phyloP scores from a whole-genome alignment of 2,888 invertebrate species.

The Chaetogeoica ovagalla region DNA sequence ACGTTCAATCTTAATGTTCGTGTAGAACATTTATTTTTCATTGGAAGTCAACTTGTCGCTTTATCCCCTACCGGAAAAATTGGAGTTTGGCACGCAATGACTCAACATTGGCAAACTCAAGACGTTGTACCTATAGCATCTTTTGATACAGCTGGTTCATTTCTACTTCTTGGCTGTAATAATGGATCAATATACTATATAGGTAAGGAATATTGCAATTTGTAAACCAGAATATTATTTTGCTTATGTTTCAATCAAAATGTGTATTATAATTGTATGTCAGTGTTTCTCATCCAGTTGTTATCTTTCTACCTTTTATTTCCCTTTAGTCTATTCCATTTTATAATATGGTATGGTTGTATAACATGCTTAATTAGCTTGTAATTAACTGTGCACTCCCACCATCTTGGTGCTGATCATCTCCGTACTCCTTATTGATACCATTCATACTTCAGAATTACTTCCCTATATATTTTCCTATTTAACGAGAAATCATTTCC shows the following conservation, averaged over 20 bases:
- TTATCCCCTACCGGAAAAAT: slow-evolving; percentile 89
- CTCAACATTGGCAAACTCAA: slow-evolving; percentile 97
- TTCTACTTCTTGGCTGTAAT: slow-evolving; percentile 90
- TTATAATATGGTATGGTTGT: no score
- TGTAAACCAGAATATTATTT: neutral
- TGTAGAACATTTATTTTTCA: slow-evolving; percentile 95
- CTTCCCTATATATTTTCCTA: no score
- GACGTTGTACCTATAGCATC: slow-evolving; percentile 94
- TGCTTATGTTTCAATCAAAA: neutral
- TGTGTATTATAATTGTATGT: neutral
- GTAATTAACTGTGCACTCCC: no score
- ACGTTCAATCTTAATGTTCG: slow-evolving; percentile 88
- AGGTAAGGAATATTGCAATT: slow-evolving; percentile 64
- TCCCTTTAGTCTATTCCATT: no score
- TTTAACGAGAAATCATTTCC: no score
- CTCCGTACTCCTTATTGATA: no score
- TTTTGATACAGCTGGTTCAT: slow-evolving; percentile 95
- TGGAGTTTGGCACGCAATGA: slow-evolving; percentile 99
- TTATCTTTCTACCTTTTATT: no score
- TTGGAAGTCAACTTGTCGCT: slow-evolving; percentile 96
- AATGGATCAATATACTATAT: slow-evolving; percentile 97
- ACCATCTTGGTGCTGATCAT: no score
- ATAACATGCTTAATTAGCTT: no score
- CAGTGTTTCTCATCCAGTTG: no score
- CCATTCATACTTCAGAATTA: no score